A percentile compares a stretch with the other conserved stretches of the same genome.
phyloP scores from a whole-genome alignment of 2,797 vertebrate species.

The Rhinichthys osculus region DNA sequence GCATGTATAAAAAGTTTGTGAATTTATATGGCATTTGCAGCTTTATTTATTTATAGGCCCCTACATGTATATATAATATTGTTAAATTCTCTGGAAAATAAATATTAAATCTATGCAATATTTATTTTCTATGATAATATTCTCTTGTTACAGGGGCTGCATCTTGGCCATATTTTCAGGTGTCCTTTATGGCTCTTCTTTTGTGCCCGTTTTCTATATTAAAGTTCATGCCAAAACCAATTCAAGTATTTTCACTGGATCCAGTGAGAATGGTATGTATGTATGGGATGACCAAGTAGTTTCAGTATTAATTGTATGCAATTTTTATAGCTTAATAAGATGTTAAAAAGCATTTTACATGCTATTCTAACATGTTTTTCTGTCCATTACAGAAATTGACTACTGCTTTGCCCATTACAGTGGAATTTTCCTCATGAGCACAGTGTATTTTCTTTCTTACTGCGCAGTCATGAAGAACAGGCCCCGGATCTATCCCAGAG shows the following conservation, averaged over 20 bases:
- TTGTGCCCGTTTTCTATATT: constrained; percentile 88
- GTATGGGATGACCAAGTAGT: not conserved
- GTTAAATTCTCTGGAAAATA: not conserved
- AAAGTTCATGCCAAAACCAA: constrained; percentile 82
- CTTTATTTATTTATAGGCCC: not conserved
- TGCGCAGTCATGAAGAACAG: constrained; percentile 84
- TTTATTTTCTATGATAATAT: not conserved
- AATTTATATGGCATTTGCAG: not conserved
- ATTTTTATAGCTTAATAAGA: not conserved
- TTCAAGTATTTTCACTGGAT: constrained; percentile 81
- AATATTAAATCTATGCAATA: not conserved
- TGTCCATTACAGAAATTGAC: constrained; percentile 84
- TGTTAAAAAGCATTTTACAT: not conserved
- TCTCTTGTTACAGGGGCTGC: constrained; percentile 79
- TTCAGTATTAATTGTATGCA: not conserved
- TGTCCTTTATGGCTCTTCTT: constrained; percentile 83
- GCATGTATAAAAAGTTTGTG: no score
- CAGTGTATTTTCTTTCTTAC: constrained; percentile 87
- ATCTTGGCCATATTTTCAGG: constrained; percentile 83
- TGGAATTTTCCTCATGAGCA: constrained; percentile 88
- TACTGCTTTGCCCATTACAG: constrained; percentile 87
- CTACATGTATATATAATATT: not conserved
- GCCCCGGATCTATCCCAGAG: constrained; percentile 84
- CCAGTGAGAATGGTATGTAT: constrained; percentile 85
- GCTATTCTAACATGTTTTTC: not conserved